Evolutionary conservation across 2,888 invertebrate genomes (phyloP), one percentile per base, ranked within the genome.

Genomic region (Acholoe squamosa): DNA sequence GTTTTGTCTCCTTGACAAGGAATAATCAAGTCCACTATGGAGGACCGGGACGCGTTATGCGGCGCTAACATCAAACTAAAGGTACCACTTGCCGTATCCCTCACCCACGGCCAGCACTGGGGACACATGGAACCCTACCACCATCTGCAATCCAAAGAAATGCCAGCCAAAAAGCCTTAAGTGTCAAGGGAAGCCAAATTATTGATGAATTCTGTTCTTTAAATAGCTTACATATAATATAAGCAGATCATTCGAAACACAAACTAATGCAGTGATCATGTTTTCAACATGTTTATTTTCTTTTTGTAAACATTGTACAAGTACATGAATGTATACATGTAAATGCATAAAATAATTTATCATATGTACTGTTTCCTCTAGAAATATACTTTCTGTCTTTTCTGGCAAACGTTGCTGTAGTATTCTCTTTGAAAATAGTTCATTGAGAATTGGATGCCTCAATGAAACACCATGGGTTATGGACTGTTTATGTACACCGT

Each of bases 311-410:
- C 84, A 84, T 51, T 84, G 84, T 84, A 84, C 84, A 84, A 84
- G 22, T 84, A 84, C 84, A 84, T 84, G 84, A 84, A 84, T 84
- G 86, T 86, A 86, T 86, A 86, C 86, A 86, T 86, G 86, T 86
- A 86, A 86, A 86, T 86, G 86, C 86, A 86, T 86, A 86, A 86
- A 86, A 86, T 86, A 86, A 86, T 86, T 52, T 86, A 86, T 86
- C 43, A 43, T 43, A 43, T 31, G 31, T 86, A 86, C 86, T 86
- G 86, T 54, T 86, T 86, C 86, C 86, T 86, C 86, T 86, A 86
- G 86, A 86, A 86, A 86, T 86, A 86, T 86, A 86, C 86, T 86
- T 86, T 86, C 84, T 84, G 84, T 84, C 84, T 84, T 86, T 28
- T 86, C 54, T 86, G 86, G 86, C 54, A 86, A 86, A 86, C 54